Percentiles rank a stretch among this genome's conserved stretches.
phyloP scores from a whole-genome alignment of 2,113 vertebrate genomes.

The Myrmophylax atrothorax region DNA sequence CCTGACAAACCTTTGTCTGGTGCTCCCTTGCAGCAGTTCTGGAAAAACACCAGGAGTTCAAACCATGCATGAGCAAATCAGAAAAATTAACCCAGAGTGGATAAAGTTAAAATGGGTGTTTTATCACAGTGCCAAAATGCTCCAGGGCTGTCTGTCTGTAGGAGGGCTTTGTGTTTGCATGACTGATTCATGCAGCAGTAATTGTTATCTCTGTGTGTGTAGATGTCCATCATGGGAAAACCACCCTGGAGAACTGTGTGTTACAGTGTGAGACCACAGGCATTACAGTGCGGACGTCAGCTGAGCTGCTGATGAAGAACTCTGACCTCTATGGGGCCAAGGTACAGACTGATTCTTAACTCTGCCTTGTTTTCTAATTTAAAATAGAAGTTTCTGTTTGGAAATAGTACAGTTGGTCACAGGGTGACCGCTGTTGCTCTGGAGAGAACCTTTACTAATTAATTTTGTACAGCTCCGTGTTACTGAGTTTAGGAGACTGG shows the following conservation, averaged over 20 bases:
- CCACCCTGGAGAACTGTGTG: constrained; percentile 91
- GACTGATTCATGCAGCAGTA: not conserved
- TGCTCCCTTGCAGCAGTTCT: not conserved
- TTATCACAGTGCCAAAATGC: not conserved
- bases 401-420: not conserved
- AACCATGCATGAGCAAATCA: not conserved
- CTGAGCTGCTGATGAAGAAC: constrained; percentile 88
- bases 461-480: not conserved
- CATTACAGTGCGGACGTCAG: constrained; percentile 86
- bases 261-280: constrained; percentile 94
- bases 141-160: not conserved
- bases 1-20: not conserved
- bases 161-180: not conserved
- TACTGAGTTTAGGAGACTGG: not conserved
- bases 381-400: not conserved
- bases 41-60: not conserved
- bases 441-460: not conserved
- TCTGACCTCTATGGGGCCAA: constrained; percentile 96
- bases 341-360: constrained; percentile 68
- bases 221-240: constrained; percentile 88
- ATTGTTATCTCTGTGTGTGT: not conserved
- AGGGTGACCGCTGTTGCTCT: not conserved
- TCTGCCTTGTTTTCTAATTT: not conserved
- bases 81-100: not conserved
- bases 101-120: not conserved